These are phyloP conservation scores for Brachionus manjavacas DNA, from an alignment of 1,140 invertebrate species.

Conservation along the genomic window DNA sequence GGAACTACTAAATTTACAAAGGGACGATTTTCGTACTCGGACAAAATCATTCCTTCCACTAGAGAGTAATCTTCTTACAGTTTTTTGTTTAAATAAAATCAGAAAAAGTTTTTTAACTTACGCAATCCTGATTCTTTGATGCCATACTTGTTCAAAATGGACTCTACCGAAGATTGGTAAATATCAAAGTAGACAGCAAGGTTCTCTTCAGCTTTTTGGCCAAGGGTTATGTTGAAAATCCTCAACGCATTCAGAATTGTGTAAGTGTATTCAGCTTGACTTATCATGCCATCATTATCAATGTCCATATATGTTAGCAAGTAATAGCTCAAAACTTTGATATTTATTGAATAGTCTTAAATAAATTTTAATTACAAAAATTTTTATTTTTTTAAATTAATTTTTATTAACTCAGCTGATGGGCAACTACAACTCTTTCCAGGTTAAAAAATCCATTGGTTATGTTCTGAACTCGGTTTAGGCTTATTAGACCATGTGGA, in stretches of 20 bases:
- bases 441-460: conserved; percentile 28
- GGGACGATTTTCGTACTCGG: conserved; percentile 12
- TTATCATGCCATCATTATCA: conserved; percentile 14
- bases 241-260: background rate
- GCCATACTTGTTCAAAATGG: conserved; percentile 1
- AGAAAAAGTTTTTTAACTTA: background rate
- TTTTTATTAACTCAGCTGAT: background rate
- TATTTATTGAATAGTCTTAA: conserved; percentile 24
- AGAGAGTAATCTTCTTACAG: background rate
- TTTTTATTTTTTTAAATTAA: background rate
- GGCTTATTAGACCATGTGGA: conserved; percentile 21
- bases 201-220: conserved; percentile 22
- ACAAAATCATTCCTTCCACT: conserved; percentile 36
- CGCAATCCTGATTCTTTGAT: background rate
- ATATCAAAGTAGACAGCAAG: conserved; percentile 17
- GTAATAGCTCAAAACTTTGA: background rate
- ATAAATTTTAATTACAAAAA: background rate
- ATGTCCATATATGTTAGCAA: background rate
- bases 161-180: conserved; percentile 29
- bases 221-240: background rate
- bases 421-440: conserved; percentile 10
- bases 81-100: background rate
- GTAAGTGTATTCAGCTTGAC: conserved; percentile 12
- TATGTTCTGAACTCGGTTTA: background rate
- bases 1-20: conserved; percentile 10